Percentiles rank a stretch among this genome's conserved stretches.
phyloP scores from a whole-genome alignment of 2,797 vertebrate species.

The Enteromius afrohamiltoni region DNA sequence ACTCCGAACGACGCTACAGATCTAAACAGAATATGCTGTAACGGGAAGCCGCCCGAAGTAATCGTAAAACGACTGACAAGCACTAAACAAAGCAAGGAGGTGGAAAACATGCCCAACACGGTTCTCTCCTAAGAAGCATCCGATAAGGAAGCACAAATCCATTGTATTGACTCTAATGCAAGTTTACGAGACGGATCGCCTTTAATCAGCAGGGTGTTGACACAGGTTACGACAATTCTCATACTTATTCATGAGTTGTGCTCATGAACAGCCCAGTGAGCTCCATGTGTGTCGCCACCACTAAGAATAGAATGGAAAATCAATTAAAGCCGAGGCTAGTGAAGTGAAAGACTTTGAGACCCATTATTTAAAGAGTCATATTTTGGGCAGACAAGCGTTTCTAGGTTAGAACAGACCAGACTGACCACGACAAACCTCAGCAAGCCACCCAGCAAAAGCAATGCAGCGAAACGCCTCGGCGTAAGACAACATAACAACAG shows the following conservation, averaged over 20 bases:
- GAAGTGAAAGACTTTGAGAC: constrained; percentile 34
- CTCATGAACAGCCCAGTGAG: constrained; percentile 33
- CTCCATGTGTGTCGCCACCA: constrained; percentile 38
- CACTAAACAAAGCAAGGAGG: constrained; percentile 3
- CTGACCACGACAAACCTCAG: constrained; percentile 38
- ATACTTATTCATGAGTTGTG: constrained; percentile 40
- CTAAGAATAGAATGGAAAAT: constrained; percentile 61
- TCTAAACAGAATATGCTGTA: neutral
- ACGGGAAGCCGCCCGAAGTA: neutral
- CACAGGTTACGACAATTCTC: constrained; percentile 30
- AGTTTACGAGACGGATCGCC: neutral
- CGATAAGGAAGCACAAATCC: neutral
- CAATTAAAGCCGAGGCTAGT: constrained; percentile 49
- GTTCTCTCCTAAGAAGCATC: neutral
- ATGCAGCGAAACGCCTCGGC: constrained; percentile 32
- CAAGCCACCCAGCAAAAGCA: constrained; percentile 43
- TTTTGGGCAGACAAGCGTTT: constrained; percentile 48
- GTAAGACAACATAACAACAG: constrained; percentile 54
- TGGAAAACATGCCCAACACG: neutral
- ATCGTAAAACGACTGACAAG: neutral
- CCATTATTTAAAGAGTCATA: constrained; percentile 45
- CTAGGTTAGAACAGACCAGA: constrained; percentile 40
- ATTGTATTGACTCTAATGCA: neutral
- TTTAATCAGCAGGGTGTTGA: constrained; percentile 36
- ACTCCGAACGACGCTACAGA: neutral